Percentiles rank a stretch among this genome's conserved stretches.
phyloP scores from a whole-genome alignment of 2,113 vertebrate species.

The Poicephalus gulielmi region DNA sequence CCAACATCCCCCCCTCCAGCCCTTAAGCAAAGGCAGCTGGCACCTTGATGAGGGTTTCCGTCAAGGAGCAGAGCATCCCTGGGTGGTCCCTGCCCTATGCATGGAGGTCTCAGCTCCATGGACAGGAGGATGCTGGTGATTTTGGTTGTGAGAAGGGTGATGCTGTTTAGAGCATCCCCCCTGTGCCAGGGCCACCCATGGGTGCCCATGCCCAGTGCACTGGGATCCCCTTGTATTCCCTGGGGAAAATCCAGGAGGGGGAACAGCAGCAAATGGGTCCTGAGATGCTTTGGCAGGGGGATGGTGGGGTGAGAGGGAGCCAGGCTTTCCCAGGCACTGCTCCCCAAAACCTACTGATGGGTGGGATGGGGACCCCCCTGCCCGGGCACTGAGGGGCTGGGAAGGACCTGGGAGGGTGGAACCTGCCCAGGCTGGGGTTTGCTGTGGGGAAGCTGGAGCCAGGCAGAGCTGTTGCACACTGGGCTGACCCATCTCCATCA shows the following conservation, averaged over 20 bases:
- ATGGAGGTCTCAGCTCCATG: background rate
- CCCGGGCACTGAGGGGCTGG: no score
- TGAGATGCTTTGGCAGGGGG: rapidly evolving
- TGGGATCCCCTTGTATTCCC: background rate
- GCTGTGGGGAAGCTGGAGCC: background rate
- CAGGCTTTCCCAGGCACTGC: background rate
- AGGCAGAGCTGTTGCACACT: background rate
- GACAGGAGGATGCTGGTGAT: rapidly evolving
- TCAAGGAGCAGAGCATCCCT: background rate
- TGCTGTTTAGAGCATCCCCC: background rate
- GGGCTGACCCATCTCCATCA: background rate
- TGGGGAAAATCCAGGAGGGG: background rate
- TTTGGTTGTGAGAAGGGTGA: rapidly evolving
- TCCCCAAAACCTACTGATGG: background rate
- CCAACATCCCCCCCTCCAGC: background rate
- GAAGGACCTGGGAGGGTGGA: no score
- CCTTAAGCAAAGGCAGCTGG: background rate
- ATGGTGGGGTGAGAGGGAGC: rapidly evolving
- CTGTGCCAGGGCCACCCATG: background rate
- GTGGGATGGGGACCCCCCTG: background rate
- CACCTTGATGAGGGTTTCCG: background rate
- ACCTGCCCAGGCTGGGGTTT: rapidly evolving
- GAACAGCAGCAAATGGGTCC: rapidly evolving
- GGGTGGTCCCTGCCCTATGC: rapidly evolving
- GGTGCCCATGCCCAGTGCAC: background rate